Evolutionary conservation across 2,797 vertebrate species (phyloP).

Genomic region (Bovichtus diacanthus): DNA sequence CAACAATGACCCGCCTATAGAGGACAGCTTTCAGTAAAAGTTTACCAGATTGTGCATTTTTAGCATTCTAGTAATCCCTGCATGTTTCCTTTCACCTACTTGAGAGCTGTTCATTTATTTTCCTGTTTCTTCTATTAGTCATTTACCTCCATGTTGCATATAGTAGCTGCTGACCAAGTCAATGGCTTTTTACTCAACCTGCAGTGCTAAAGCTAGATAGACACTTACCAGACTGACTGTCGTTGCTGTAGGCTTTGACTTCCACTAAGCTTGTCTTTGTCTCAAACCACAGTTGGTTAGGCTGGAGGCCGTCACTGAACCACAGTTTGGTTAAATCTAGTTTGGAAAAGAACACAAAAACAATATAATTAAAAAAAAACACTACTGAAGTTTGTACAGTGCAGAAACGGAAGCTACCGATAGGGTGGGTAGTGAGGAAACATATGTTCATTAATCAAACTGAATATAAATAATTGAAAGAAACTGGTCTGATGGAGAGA

Average conservation of each 20-base stretch:
- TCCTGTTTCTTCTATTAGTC: too few species aligned
- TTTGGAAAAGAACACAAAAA: neutral
- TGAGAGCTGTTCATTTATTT: neutral
- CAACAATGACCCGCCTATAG: neutral
- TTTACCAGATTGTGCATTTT: neutral
- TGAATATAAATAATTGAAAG: neutral
- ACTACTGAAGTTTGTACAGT: neutral
- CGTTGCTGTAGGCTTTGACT: slow-evolving; percentile 87
- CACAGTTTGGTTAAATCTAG: slow-evolving; percentile 87
- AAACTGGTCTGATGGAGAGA: neutral
- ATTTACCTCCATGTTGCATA: neutral
- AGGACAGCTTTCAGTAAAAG: neutral
- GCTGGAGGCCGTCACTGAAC: slow-evolving; percentile 86
- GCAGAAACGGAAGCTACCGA: neutral
- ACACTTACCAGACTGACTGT: slow-evolving; percentile 88
- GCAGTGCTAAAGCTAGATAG: neutral
- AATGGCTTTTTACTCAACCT: neutral
- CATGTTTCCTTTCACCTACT: neutral
- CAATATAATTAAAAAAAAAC: neutral
- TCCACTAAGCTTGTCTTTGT: slow-evolving; percentile 84
- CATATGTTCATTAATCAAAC: neutral
- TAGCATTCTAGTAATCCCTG: neutral
- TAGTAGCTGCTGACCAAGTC: neutral
- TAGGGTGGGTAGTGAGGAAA: neutral
- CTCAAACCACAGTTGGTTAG: slow-evolving; percentile 89